Evolutionary conservation across 2,797 vertebrate genomes (phyloP).

Genomic region (Channallabes apus): DNA sequence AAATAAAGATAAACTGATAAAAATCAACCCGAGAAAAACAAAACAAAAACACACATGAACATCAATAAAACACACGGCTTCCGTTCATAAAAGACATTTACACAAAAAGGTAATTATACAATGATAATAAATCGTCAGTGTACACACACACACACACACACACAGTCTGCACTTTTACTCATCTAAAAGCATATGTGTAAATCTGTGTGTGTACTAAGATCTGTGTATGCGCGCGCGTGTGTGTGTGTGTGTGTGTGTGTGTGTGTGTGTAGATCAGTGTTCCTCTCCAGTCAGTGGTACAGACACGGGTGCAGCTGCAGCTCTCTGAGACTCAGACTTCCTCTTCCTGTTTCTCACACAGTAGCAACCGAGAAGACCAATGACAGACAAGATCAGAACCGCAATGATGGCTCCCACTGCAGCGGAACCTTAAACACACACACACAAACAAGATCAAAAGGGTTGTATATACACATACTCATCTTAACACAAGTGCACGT

Average conservation of each 20-base stretch:
- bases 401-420: neutral
- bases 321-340: neutral
- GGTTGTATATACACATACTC: neutral
- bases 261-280: neutral
- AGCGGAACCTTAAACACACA: conserved; percentile 17
- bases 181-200: too few relatives aligned
- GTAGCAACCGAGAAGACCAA: conserved; percentile 2
- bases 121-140: neutral
- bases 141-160: too few relatives aligned
- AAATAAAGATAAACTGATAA: neutral
- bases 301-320: neutral
- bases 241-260: too few relatives aligned
- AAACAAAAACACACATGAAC: neutral
- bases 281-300: neutral
- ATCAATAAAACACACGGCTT: neutral
- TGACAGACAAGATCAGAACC: neutral
- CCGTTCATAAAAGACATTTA: neutral
- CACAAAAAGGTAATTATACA: neutral
- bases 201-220: too few relatives aligned
- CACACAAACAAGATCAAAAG: neutral
- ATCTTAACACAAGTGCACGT: too few relatives aligned
- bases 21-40: neutral
- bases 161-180: too few relatives aligned
- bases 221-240: too few relatives aligned
- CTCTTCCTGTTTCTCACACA: conserved; percentile 16